Evolutionary conservation across 2,888 invertebrate species (phyloP).

Genomic region (Atherix ibis): DNA sequence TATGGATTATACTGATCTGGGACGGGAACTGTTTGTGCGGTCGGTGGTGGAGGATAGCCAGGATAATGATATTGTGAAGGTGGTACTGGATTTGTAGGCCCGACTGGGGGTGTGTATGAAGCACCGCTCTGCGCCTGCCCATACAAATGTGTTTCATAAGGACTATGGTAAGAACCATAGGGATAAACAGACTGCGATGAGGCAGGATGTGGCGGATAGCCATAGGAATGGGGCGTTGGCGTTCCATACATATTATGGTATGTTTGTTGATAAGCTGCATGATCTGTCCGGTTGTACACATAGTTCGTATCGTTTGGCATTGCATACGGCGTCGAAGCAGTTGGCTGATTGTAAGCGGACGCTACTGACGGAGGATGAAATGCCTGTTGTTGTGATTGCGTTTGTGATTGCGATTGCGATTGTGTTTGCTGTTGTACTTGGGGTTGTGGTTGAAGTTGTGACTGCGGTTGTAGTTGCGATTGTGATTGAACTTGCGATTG

Average conservation of each 20-base stretch:
- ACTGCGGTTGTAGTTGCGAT: slow-evolving; percentile 3
- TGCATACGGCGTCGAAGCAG: slow-evolving; percentile 1
- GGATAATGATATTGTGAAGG: slow-evolving; percentile 6
- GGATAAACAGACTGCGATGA: slow-evolving; percentile 21
- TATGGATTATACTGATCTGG: slow-evolving; percentile 6
- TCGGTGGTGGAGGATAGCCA: slow-evolving; percentile 2
- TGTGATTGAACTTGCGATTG: no score
- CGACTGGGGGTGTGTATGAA: background rate
- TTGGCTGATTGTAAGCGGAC: slow-evolving; percentile 2
- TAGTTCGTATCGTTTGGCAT: slow-evolving; percentile 5
- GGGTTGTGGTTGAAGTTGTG: slow-evolving; percentile 4
- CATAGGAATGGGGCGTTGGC: slow-evolving; percentile 6
- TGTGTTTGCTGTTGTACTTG: slow-evolving; percentile 10
- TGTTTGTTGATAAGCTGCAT: slow-evolving; percentile 6
- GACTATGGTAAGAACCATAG: slow-evolving; percentile 21
- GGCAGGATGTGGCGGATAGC: slow-evolving; percentile 14
- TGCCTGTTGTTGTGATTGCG: slow-evolving; percentile 2
- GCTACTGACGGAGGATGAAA: background rate
- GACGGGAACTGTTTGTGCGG: no score
- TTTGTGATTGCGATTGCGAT: slow-evolving; percentile 2
- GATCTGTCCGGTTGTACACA: slow-evolving; percentile 5
- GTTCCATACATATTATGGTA: slow-evolving; percentile 8
- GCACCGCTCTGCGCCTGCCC: slow-evolving; percentile 13
- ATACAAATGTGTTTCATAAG: slow-evolving; percentile 22
- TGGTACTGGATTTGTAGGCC: slow-evolving; percentile 1